Percentiles rank a stretch among this genome's conserved stretches.
phyloP scores from a whole-genome alignment of 2,888 invertebrate species.

The Cheilosia vulpina region DNA sequence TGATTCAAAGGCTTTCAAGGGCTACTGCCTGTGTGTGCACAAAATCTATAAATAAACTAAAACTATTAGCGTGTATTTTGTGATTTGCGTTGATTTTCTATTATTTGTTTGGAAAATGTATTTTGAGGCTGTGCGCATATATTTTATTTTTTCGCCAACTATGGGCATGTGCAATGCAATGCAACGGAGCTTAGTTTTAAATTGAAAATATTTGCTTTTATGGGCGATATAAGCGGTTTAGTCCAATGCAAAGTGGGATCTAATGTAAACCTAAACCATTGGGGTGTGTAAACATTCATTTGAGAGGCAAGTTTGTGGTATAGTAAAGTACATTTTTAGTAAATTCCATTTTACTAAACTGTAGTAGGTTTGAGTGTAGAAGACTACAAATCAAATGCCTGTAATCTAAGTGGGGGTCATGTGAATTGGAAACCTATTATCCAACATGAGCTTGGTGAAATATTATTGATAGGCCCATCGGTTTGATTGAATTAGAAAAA shows the following conservation, averaged over 20 bases:
- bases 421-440: no score
- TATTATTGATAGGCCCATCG: no score
- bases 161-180: neutral
- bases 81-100: neutral
- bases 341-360: neutral
- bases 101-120: slow-evolving; percentile 1
- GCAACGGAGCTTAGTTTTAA: neutral
- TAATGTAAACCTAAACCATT: neutral
- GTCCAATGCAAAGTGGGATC: neutral
- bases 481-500: no score
- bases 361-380: no score
- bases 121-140: neutral
- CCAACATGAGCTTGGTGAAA: no score
- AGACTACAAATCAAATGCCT: no score
- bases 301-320: neutral
- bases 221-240: neutral
- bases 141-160: neutral
- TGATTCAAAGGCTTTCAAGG: slow-evolving; percentile 3
- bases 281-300: neutral
- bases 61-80: neutral
- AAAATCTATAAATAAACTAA: neutral
- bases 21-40: neutral
- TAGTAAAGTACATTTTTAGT: neutral
- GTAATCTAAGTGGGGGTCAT: no score
- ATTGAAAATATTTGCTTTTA: slow-evolving; percentile 2